Evolutionary conservation across 2,113 vertebrate genomes (phyloP), one percentile per base, ranked within the genome.

Genomic region (Cariama cristata): DNA sequence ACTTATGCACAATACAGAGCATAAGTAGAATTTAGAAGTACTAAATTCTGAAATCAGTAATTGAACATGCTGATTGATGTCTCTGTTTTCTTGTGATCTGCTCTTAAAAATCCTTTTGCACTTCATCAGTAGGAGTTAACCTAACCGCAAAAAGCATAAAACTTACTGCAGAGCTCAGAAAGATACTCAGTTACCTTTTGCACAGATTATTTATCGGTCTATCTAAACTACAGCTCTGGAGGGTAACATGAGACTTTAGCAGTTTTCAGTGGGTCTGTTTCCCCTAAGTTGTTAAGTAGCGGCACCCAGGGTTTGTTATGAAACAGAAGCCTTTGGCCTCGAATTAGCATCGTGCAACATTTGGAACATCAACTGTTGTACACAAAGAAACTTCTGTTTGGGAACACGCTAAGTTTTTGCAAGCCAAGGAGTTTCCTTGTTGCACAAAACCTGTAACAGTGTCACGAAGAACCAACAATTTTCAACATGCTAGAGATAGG

Each of bases 321-420:
- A 97, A 98, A 97, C 93, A 90, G 93, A 94, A 96, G 84, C 91
- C 92, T 96, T 96, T 94, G 75, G 71, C 89, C 89, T 98, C 85
- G 91, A 95, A 94, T 97, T 95, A 93, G 45, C 88, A 90, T 93
- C 94, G 0, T 96, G 93, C 96, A 96, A 95, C 76, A 90, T 92
- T 97, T 97, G 96, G 94, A 96, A 96, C 91, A 88, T 76, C 88
- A 88, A 91, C 93, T 64, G 55, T 87, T 87, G 49, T 88, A 91
- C 55, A 95, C 88, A 97, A 92, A 96, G 93, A 96, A 94, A 96
- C 62, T 95, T 98, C 81, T 96, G 94, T 96, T 95, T 89, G 96
- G 79, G 88, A 96, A 72, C 69, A 26, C 66, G 14, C 85, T 86
- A 88, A 49, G 74, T 96, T 97, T 95, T 96, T 95, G 93, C 86